Conservation (phyloP, 2,797 vertebrate species). For the Pangasius mekongensis region DNA sequence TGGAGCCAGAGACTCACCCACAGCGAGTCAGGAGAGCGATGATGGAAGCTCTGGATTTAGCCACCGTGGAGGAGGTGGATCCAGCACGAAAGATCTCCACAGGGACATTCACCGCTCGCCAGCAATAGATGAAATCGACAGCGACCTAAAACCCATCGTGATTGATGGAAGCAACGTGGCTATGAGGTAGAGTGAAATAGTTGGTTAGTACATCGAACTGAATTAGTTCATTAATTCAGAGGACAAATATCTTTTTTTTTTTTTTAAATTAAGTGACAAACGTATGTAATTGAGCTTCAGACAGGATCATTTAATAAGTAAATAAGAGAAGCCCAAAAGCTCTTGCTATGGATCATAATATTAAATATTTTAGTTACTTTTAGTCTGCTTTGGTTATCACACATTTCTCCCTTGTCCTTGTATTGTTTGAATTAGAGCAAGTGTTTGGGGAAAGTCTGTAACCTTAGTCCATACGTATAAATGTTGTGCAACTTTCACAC, state of each 20-base stretch:
- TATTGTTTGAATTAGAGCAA: not conserved
- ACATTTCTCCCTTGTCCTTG: not conserved
- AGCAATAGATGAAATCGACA: constrained; percentile 59
- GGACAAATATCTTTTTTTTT: not conserved
- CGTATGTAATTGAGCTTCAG: not conserved
- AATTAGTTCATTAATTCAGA: not conserved
- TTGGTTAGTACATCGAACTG: not conserved
- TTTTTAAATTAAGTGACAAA: not conserved
- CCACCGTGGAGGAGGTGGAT: constrained; percentile 68
- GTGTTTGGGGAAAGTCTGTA: not conserved
- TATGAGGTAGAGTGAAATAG: constrained; percentile 84
- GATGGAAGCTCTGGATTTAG: constrained; percentile 64
- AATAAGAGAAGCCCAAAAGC: not conserved
- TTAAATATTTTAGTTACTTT: not conserved
- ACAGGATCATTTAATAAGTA: not conserved
- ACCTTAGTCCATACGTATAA: not conserved
- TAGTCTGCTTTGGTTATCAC: not conserved
- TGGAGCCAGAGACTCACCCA: constrained; percentile 60
- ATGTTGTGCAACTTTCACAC: not conserved
- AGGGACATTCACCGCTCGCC: constrained; percentile 25
- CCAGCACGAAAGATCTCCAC: constrained; percentile 54
- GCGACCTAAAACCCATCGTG: constrained; percentile 85
- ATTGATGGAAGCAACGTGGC: constrained; percentile 98
- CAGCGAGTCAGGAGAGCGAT: constrained; percentile 51
- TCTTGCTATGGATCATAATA: not conserved